Base-by-base conservation (phyloP, 2,797 vertebrate species). In the Corythornis leucogaster region DNA sequence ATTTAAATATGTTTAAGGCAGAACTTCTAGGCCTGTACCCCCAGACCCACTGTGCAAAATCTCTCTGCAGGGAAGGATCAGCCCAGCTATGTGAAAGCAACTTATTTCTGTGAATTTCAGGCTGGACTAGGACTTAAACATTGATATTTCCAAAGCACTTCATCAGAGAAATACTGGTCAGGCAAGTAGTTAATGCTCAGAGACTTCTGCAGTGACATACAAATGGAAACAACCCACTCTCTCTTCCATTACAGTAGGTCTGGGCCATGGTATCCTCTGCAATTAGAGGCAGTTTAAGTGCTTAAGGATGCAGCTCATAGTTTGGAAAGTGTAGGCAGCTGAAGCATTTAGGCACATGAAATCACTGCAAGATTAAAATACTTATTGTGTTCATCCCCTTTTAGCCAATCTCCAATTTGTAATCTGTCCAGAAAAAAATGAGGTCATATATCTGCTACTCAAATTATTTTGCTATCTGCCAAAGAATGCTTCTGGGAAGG, bases 391-490 rank as follows among this genome's bases (percentile, higher is more conserved):
- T 95, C 89, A 64, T 91, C 75, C 11, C 5, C 63, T 96, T 94
- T 93, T 77, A 96, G 64, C 79, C 92, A 90, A 94, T 90, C 88
- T 95, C 80, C 87, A 96, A 96, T 93, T 93, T 97, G 92, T 92
- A 96, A 95, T 94, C 92, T 91, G 89, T 88, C 87, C 89, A 96
- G 80, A 91, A 90, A 90, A 95, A 96, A 93, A 93, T 96, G 94
- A 97, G 93, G 93, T 97, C 92, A 96, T 93, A 35, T 96, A 95
- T 97, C 95, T 96, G 93, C 89, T 96, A 92, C 89, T 96, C 94
- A 94, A 89, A 95, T 97, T 92, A 96, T 97, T 96, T 96, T 95
- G 66, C 83, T 96, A 92, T 94, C 94, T 96, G 95, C 92, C 94
- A 97, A 96, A 93, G 92, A 96, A 94, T 87, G 80, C 85, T 94